Base-by-base conservation (phyloP, 1,140 invertebrate species). In the Cotesia glomerata region DNA sequence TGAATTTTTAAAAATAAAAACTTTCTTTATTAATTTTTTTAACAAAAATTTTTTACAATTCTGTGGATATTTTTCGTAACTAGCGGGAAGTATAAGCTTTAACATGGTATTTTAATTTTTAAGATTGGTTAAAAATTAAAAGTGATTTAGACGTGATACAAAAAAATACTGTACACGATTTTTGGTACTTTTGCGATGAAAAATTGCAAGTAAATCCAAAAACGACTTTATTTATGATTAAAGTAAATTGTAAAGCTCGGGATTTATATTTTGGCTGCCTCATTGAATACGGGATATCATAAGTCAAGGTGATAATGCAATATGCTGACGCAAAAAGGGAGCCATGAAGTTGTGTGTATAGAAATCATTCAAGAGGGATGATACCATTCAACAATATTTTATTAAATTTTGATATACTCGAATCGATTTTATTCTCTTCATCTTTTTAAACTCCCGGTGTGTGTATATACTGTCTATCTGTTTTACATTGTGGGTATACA, bases 321-420 rank as follows among this genome's bases (percentile, higher is more conserved):
- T 74, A 74, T 74, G 69, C 73, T 74, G 73, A 74, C 73, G 68
- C 49, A 3, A 61, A 63, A 52, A 61, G 39, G 14, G 58, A 59
- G 32, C 34, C 52, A 58, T 35, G 69, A 34, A 64, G 58, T 39
- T 35, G 36, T 52, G 54, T 5, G 54, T 5, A 18, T 18, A 59
- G 13, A 5, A 45, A 14, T 58, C 18, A 39, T 14, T 51, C 59
- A 34, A 71, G 51, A 61, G 70, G 62, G 70, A 65, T 71, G 70
- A 71, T 65, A 65, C 49, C 64, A 49, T 67, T 59, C 51, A 36
- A 70, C 52, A 35, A 69, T 69, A 67, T 56, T 74, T 63, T 74
- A 71, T 74, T 74, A 71, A 74, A 74, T 71, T 69, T 71, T 62
- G 73, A 74, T 74, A 71, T 71, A 69, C 63, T 52, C 58, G 35